Evolutionary conservation across 2,797 vertebrate genomes (phyloP), one percentile per base, ranked within the genome.

Genomic region (Karalla daura): DNA sequence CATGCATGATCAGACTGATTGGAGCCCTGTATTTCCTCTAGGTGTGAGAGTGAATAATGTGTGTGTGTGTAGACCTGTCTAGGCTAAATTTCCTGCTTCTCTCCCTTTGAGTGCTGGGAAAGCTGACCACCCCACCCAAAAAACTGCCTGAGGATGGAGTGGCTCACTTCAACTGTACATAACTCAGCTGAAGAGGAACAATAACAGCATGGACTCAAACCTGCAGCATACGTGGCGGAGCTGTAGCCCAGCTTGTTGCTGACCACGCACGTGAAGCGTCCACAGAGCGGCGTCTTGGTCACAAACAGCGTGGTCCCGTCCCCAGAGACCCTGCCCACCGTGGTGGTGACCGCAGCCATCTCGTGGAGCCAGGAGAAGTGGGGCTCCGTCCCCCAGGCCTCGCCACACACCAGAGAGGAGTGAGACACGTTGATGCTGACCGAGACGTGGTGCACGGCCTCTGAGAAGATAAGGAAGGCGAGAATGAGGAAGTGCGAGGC

Each of bases 301-400:
- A 94, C 76, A 15, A 60, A 23, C 51, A 95, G 35, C 0, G 56
- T 81, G 0, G 70, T 76, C 8, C 93, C 91, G 8, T 93, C 89
- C 0, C 56, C 27, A 9, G 93, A 94, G 25, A 92, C 73, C 0
- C 0, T 79, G 0, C 93, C 94, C 76, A 91, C 79, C 0, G 47
- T 54, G 9, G 70, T 35, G 2, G 81, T 86, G 70, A 94, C 45
- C 46, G 80, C 58, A 0, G 3, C 77, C 2, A 73, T 61, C 72
- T 94, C 92, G 1, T 94, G 77, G n/a, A 94, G 78, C 94, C 93
- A 95, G 71, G 69, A 85, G 88, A 91, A 95, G 35, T 11, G 70
- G 1, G 92, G 93, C 0, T 94, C 90, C 0, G 93, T 93, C 12
- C 93, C 94, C 92, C 92, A 94, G 36, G 91, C 84, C 81, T 94